Evolutionary conservation across 2,113 vertebrate genomes (phyloP), one percentile per base, ranked within the genome.

Genomic region (Zapus hudsonius): DNA sequence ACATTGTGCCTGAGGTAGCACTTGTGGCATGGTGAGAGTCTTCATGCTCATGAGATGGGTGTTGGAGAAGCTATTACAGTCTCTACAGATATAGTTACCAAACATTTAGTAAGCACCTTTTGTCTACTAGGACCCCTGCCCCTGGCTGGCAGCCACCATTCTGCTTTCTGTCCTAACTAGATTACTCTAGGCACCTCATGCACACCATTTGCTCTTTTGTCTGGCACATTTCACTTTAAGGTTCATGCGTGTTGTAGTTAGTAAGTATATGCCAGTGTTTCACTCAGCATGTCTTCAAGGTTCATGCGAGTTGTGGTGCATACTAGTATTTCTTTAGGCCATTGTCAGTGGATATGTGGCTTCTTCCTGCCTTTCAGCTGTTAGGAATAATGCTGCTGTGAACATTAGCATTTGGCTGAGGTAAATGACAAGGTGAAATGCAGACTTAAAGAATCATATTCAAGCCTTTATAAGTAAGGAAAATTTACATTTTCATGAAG

Each of bases 1-100:
- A 44, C 78, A 93, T 96, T 74, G 91, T 82, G 86, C 83, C 96
- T 66, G n/a, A 12, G 42, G 95, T 95, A 91, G 42, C 93, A 66
- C 78, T 96, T 96, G 94, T 47, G 72, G 64, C 36, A n/a, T 93
- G 87, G 38, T 86, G 92, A 80, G 10, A 89, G 76, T 84, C 94
- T 92, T 74, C 29, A 1, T 79, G 52, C 64, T 76, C 61, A 27
- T 81, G 40, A 94, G 74, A 36, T 59, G 27, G 0, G 12, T 63
- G 95, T 96, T 69, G 31, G 86, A 75, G 61, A 89, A 67, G 90
- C 87, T 92, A 44, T 89, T 89, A 25, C n/a, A 61, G 47, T 75
- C 91, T 72, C 61, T 79, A 52, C 64, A 27, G 78, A 1, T n/a
- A 47, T 59, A 69, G 83, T 79, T 61, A 52, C 36, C 44, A 29